These are phyloP conservation scores for Ophiodon elongatus DNA, from an alignment of 2,113 vertebrate genomes.

Conservation along the genomic window DNA sequence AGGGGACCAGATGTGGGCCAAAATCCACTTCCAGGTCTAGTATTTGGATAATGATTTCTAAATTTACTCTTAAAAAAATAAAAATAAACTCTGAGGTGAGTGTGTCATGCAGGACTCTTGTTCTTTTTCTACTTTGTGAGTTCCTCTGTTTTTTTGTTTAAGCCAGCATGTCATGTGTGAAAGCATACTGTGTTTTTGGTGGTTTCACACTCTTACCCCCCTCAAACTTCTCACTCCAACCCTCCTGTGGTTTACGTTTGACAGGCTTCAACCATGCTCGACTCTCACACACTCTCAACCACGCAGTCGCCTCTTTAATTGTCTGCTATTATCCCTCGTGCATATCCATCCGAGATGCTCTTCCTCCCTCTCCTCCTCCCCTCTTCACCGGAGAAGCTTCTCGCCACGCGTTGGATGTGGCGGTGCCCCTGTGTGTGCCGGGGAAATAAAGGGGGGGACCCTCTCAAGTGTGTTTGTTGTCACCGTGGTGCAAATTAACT, in stretches of 20 bases:
- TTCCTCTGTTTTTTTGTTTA: constrained; percentile 55
- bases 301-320: constrained; percentile 79
- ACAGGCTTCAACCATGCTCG: constrained; percentile 80
- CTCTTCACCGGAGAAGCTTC: constrained; percentile 50
- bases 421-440: constrained; percentile 41
- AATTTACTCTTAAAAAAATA: not conserved
- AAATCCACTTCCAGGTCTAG: constrained; percentile 7
- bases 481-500: constrained; percentile 73
- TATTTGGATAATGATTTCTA: constrained; percentile 12
- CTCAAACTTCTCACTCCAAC: constrained; percentile 68
- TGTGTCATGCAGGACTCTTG: constrained; percentile 1
- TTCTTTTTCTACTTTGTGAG: constrained; percentile 7
- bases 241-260: constrained; percentile 75
- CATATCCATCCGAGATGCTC: constrained; percentile 70
- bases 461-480: constrained; percentile 75
- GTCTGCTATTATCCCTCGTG: constrained; percentile 75
- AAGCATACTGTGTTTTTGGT: constrained; percentile 67
- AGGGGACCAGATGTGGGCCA: constrained; percentile 20
- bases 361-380: constrained; percentile 60
- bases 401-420: constrained; percentile 53
- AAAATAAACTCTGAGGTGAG: not conserved
- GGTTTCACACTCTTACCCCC: constrained; percentile 59
- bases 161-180: constrained; percentile 68
- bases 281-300: constrained; percentile 75
- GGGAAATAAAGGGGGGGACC: constrained; percentile 32